Evolutionary conservation across 2,888 invertebrate species (phyloP), one percentile per base, ranked within the genome.

Genomic region (Drosophila nigricruria): DNA sequence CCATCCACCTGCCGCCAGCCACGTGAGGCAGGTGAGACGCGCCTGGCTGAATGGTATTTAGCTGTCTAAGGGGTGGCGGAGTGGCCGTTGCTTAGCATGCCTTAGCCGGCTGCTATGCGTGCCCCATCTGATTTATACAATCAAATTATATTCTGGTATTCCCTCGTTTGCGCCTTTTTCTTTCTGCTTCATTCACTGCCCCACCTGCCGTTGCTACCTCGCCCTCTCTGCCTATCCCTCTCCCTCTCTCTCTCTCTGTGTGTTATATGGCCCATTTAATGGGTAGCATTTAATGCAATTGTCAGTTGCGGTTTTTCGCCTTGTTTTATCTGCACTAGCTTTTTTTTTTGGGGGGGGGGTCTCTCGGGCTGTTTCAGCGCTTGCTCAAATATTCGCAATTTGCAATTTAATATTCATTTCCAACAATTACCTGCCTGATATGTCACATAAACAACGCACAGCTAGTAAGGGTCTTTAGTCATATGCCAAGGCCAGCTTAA

Each of bases 121-220:
- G 73, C 63, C 60, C 73, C 58, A 79, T 87, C 79, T 72, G 85
- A 89, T 84, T 89, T 87, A 76, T 76, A 84, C 85, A 87, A 89
- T 84, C 78, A 87, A 87, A 89, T 89, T 78, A 89, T 87, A 71
- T 60, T 70, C 59, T 64, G 63, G 43, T 67, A 65, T 64, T 73
- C 64, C 67, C 76, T 64, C 58, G 60, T 60, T 71, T 49, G 70
- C 57, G 56, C 50, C 61, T 69, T 66, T 69, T 66, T 54, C 49
- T 49, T 49, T 49, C 49, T 49, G 49, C 30, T 30, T 30, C 49
- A 30, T 49, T 49, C 49, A 30, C 18, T 49, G n/a, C 58, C 40
- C 71, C 68, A 30, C 30, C 30, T 23, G 23, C 52, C 32, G 2
- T 16, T 16, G n/a, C 47, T n/a, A 10, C 3, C 47, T 18, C 52